Base-by-base conservation (phyloP, 37 sponge, comb jelly and placozoan genomes). In the Beroe ovata region DNA sequence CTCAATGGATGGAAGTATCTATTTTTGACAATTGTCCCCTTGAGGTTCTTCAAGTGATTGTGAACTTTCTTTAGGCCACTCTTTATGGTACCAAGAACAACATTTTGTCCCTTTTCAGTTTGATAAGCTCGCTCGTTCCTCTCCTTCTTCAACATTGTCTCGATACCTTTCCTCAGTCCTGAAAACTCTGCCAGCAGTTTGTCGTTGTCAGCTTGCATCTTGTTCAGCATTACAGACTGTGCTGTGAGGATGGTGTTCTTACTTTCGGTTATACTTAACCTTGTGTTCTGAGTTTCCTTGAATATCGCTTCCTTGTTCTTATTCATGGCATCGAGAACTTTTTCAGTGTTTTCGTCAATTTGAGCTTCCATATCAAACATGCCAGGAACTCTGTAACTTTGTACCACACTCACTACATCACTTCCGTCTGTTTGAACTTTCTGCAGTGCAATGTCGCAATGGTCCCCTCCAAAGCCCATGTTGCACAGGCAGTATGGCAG, bases 1-100 rank as follows among this genome's bases (percentile, higher is more conserved):
- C 63, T 62, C n/a, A 62, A 62, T 18, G 21, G 28, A 16, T 62
- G 28, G 23, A 62, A 62, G 63, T 62, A 62, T 16, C 63, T 62
- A 29, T 62, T 62, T 62, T 62, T 29, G 26, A 62, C 23, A 18
- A 18, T 62, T 62, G 21, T 62, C n/a, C n/a, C 26, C 28, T 62
- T 29, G 6, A 62, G 63, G 23, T 29, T 62, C 3, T 28, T 29
- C 23, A 62, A 18, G 28, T 62, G 11, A 62, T 62, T 29, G n/a
- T 23, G 21, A 4, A 62, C 23, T 18, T 62, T 8, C 26, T 62
- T 23, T 23, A 4, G 4, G 4, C 4, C n/a, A 6, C 26, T 29
- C 21, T 6, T 29, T 23, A 62, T 62, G 3, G 22, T 16, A 62
- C 26, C 28, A 8, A 62, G 28, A 6, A 62, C 23, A 6, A 62